Evolutionary conservation across 2,888 invertebrate species (phyloP).

Genomic region (Dasypolia templi): DNA sequence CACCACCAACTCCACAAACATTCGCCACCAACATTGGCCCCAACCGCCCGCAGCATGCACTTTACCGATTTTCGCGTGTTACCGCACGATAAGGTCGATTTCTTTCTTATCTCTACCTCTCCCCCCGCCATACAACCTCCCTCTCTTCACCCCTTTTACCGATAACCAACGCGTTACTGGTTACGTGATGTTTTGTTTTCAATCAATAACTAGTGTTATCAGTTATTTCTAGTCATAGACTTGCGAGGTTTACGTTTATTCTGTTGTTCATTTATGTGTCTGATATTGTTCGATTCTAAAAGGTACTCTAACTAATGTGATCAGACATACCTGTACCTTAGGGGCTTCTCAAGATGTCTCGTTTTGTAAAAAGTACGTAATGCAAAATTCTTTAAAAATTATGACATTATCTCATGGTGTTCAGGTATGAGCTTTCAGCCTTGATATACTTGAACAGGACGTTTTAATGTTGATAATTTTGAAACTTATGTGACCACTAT

Average conservation of each 20-base stretch:
- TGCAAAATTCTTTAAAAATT: too few relatives aligned
- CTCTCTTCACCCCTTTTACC: conserved; percentile 70
- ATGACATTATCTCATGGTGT: too few relatives aligned
- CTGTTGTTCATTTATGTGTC: background rate
- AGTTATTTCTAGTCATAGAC: conserved; percentile 55
- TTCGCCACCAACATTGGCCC: conserved; percentile 60
- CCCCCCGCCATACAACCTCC: conserved; percentile 55
- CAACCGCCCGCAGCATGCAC: conserved; percentile 75
- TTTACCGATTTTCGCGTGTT: conserved; percentile 82
- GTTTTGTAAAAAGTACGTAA: too few relatives aligned
- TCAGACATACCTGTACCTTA: too few relatives aligned
- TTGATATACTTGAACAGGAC: too few relatives aligned
- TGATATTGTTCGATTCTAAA: background rate
- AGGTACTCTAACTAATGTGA: too few relatives aligned
- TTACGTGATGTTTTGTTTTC: conserved; percentile 71
- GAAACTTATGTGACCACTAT: too few relatives aligned
- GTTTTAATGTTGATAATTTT: too few relatives aligned
- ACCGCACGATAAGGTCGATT: conserved; percentile 80
- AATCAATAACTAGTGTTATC: conserved; percentile 70
- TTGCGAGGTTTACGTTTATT: conserved; percentile 39
- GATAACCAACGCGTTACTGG: conserved; percentile 68
- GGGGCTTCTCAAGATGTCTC: too few relatives aligned
- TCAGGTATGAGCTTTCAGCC: too few relatives aligned
- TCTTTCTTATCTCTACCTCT: conserved; percentile 76
- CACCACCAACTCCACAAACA: conserved; percentile 4